phyloP scores from a whole-genome alignment of 2,797 vertebrate genomes.

The Odontamblyopus lacepedii region DNA sequence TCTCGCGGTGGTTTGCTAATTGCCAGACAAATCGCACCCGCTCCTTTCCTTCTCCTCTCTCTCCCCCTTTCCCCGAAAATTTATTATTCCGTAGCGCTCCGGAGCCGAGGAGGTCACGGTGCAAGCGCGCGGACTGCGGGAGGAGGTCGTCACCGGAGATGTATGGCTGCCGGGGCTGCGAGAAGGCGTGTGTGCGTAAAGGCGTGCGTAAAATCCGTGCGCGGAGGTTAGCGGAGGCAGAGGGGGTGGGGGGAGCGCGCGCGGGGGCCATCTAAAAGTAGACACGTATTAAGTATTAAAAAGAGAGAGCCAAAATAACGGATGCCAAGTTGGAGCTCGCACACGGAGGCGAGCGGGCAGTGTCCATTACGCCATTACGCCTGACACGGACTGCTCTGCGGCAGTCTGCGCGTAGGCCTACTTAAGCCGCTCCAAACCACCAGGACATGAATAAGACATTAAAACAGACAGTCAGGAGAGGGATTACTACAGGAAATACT shows the following conservation, averaged over 20 bases:
- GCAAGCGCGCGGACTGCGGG: conserved; percentile 56
- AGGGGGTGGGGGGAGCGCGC: not conserved
- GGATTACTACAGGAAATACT: not conserved
- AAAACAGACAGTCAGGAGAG: not conserved
- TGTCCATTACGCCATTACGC: conserved; percentile 9
- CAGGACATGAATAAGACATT: conserved; percentile 4
- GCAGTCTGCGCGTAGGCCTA: not conserved
- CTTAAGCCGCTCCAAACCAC: not conserved
- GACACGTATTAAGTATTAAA: conserved; percentile 70
- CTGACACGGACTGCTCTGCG: conserved; percentile 2
- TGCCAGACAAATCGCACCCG: conserved; percentile 75
- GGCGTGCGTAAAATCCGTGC: conserved; percentile 20
- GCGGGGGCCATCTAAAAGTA: conserved; percentile 56
- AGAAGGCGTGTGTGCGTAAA: conserved; percentile 18
- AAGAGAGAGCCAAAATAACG: conserved; percentile 52
- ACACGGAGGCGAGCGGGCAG: not conserved
- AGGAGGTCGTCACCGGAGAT: conserved; percentile 74
- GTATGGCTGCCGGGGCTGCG: conserved; percentile 69
- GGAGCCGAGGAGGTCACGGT: conserved; percentile 73
- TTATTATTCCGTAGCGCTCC: conserved; percentile 72
- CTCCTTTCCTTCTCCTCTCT: conserved; percentile 2
- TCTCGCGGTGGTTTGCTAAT: conserved; percentile 75
- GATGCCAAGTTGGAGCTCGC: conserved; percentile 42
- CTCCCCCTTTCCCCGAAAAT: conserved; percentile 61
- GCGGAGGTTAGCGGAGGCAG: conserved; percentile 5